phyloP scores from a whole-genome alignment of 2,888 invertebrate genomes.

The Rhingia rostrata region DNA sequence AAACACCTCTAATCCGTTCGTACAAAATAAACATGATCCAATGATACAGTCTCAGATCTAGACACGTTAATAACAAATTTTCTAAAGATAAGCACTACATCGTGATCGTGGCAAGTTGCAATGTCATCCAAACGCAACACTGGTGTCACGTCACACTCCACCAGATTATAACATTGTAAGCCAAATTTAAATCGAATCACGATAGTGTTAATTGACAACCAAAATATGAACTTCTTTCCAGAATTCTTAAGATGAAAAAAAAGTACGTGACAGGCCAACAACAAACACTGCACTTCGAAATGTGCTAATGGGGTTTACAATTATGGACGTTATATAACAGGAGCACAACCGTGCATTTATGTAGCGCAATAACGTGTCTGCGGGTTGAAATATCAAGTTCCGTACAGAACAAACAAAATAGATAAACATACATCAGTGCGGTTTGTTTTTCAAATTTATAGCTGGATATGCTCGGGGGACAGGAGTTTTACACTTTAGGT shows the following conservation, averaged over 20 bases:
- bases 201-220: conserved; percentile 35
- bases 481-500: too few relatives aligned
- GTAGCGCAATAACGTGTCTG: neutral
- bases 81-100: neutral
- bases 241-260: neutral
- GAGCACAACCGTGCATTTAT: conserved; percentile 3
- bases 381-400: neutral
- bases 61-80: too few relatives aligned
- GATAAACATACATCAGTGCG: neutral
- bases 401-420: conserved; percentile 12
- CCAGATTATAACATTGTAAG: neutral
- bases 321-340: conserved; percentile 21
- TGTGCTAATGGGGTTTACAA: conserved; percentile 18
- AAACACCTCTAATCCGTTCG: too few relatives aligned
- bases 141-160: conserved; percentile 5
- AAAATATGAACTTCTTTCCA: conserved; percentile 2
- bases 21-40: too few relatives aligned
- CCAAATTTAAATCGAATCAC: conserved; percentile 21
- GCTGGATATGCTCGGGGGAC: too few relatives aligned
- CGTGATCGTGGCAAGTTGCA: conserved; percentile 15
- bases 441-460: neutral
- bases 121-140: conserved; percentile 14
- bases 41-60: too few relatives aligned
- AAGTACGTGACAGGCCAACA: neutral
- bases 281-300: conserved; percentile 23